Conservation (phyloP, 2,113 vertebrate genomes). For the Cynopterus brachyotis region DNA sequence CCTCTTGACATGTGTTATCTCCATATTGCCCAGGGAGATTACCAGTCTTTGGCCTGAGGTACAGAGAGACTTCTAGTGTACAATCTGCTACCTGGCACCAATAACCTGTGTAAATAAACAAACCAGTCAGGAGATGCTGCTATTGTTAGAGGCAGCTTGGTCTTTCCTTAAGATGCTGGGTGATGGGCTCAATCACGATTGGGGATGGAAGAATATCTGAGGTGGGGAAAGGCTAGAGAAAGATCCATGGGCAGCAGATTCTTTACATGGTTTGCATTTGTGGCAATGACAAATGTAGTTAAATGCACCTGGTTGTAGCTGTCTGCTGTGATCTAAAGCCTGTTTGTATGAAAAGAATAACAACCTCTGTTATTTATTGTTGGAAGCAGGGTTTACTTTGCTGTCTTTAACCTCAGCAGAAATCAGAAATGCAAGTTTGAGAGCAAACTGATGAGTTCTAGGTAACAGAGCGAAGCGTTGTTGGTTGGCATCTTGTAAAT, state of each 20-base stretch:
- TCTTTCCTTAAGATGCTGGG: slow-evolving; percentile 1
- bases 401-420: slow-evolving; percentile 75
- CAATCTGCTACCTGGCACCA: slow-evolving; percentile 47
- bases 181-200: background rate
- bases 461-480: slow-evolving; percentile 56
- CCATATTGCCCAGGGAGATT: slow-evolving; percentile 16
- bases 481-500: slow-evolving; percentile 72
- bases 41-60: slow-evolving; percentile 49
- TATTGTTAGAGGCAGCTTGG: background rate
- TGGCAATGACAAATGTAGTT: slow-evolving; percentile 75
- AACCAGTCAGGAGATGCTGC: background rate
- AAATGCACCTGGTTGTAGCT: slow-evolving; percentile 79
- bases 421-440: slow-evolving; percentile 73
- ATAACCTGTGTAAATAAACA: slow-evolving; percentile 60
- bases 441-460: slow-evolving; percentile 79
- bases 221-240: slow-evolving; percentile 24
- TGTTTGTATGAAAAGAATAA: slow-evolving; percentile 79
- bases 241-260: slow-evolving; percentile 44
- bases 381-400: slow-evolving; percentile 79
- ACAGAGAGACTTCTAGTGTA: slow-evolving; percentile 48
- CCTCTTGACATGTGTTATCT: slow-evolving; percentile 61
- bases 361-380: slow-evolving; percentile 70
- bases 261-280: slow-evolving; percentile 63
- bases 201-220: slow-evolving; percentile 38
- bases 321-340: slow-evolving; percentile 78